These are phyloP conservation scores for Sminthurides aquaticus DNA, from an alignment of 2,888 invertebrate genomes.

Conservation along the genomic window DNA sequence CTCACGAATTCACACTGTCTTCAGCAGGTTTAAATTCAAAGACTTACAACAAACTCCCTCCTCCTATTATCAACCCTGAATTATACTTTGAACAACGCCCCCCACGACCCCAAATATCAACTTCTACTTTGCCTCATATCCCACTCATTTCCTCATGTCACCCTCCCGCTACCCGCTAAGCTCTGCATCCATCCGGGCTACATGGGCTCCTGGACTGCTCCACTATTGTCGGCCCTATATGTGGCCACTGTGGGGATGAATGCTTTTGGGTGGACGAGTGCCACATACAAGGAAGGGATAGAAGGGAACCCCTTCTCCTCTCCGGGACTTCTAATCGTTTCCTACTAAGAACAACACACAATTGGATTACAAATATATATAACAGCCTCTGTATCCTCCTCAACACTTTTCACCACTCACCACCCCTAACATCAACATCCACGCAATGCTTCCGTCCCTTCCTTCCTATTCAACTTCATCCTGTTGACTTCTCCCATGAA, in stretches of 20 bases:
- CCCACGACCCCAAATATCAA: no score
- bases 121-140: background rate
- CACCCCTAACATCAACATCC: no score
- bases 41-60: no score
- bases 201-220: conserved; percentile 2
- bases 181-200: background rate
- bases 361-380: conserved; percentile 39
- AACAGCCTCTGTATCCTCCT: background rate
- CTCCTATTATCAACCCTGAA: no score
- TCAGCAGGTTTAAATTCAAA: no score
- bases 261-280: background rate
- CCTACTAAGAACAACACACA: conserved; percentile 31
- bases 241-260: background rate
- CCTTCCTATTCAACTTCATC: no score
- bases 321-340: conserved; percentile 39
- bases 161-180: background rate
- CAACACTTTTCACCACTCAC: background rate
- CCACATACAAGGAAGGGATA: conserved; percentile 5
- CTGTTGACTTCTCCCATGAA: no score
- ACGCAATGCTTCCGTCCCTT: no score
- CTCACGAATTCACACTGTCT: no score
- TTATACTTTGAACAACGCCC: background rate
- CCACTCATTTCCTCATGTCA: background rate
- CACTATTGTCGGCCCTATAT: background rate
- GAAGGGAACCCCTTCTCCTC: conserved; percentile 41